A percentile compares a stretch with the other conserved stretches of the same genome.
Evolutionary conservation across 2,888 invertebrate genomes (phyloP).

Genomic region (Smittia sp.): DNA sequence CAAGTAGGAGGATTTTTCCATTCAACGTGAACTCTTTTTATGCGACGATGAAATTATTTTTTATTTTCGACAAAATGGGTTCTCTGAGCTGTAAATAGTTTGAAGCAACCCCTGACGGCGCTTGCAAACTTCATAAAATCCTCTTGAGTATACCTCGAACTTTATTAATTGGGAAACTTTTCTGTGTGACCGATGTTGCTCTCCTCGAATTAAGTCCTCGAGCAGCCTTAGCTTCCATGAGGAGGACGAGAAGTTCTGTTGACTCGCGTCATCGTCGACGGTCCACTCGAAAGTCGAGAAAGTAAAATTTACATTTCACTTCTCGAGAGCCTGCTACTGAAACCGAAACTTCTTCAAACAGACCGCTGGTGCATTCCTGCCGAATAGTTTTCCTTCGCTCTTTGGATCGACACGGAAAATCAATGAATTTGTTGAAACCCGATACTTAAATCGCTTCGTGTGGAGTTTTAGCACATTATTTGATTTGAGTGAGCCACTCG

Average conservation of each 20-base stretch:
- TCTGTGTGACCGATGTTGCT: too few species aligned
- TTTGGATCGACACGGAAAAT: neutral
- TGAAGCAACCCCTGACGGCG: neutral
- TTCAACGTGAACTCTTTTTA: neutral
- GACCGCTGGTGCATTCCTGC: neutral
- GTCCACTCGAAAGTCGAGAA: neutral
- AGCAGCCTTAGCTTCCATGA: too few species aligned
- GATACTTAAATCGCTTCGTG: conserved; percentile 31
- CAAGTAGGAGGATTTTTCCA: conserved; percentile 35
- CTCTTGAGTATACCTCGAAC: too few species aligned
- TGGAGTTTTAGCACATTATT: conserved; percentile 36
- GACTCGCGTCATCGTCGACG: neutral
- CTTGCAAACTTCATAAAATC: neutral
- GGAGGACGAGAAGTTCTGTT: neutral
- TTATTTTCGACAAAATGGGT: neutral
- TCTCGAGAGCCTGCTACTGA: conserved; percentile 33
- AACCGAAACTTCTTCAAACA: neutral
- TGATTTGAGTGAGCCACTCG: conserved; percentile 32
- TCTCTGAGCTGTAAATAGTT: conserved; percentile 9
- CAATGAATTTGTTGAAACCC: conserved; percentile 22
- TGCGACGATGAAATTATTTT: neutral
- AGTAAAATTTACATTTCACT: conserved; percentile 34
- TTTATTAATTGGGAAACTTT: too few species aligned
- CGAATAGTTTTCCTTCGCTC: neutral
- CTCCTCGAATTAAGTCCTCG: too few species aligned